phyloP scores from a whole-genome alignment of 2,797 vertebrate species.

The Odontamblyopus lacepedii region DNA sequence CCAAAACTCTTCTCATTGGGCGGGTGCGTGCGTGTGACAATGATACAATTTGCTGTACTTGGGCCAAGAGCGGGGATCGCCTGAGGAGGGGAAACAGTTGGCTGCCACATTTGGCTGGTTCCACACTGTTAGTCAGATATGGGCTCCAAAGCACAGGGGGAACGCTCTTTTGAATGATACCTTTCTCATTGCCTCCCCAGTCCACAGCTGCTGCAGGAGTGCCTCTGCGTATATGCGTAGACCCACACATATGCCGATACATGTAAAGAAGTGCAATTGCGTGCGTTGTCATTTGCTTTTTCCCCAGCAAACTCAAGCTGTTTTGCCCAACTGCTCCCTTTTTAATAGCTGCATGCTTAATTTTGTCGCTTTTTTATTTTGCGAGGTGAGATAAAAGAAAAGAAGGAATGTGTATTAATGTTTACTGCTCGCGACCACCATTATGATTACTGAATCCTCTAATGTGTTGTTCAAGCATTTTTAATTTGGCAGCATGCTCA shows the following conservation, averaged over 20 bases:
- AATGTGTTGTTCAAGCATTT: conserved; percentile 63
- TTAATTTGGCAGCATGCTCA: conserved; percentile 41
- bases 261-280: conserved; percentile 20
- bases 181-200: conserved; percentile 46
- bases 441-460: conserved; percentile 59
- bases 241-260: conserved; percentile 27
- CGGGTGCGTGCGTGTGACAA: conserved; percentile 32
- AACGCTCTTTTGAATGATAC: conserved; percentile 73
- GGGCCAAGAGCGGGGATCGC: conserved; percentile 71
- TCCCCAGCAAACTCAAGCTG: conserved; percentile 73
- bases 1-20: conserved; percentile 23
- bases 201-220: conserved; percentile 27
- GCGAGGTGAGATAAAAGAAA: conserved; percentile 40
- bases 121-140: conserved; percentile 79
- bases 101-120: conserved; percentile 80
- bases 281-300: conserved; percentile 48
- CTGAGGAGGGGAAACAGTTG: conserved; percentile 78
- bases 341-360: conserved; percentile 66
- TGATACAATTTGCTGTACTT: conserved; percentile 59
- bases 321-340: conserved; percentile 74
- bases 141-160: conserved; percentile 70
- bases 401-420: conserved; percentile 63
- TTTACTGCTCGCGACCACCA: conserved; percentile 53
- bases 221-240: conserved; percentile 28
- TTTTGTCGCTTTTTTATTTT: conserved; percentile 50